Evolutionary conservation across 2,888 invertebrate genomes (phyloP).

Genomic region (Podabrus alpinus): DNA sequence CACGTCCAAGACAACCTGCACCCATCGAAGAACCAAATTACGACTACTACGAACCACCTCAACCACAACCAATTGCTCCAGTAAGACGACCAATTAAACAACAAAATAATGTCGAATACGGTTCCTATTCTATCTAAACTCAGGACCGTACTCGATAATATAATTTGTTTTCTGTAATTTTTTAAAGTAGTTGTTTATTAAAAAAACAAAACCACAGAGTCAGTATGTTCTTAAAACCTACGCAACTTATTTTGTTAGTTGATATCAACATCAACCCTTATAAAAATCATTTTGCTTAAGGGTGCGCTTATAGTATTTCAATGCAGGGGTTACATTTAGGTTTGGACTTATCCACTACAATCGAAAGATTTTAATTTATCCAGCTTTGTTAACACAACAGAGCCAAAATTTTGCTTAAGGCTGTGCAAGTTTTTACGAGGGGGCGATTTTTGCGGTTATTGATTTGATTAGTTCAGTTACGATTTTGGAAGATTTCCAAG

Average conservation of each 20-base stretch:
- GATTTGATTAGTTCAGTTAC: too few relatives aligned
- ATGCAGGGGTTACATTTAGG: conserved; percentile 2
- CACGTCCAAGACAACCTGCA: conserved; percentile 8
- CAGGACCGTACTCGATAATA: background rate
- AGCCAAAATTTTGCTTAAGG: background rate
- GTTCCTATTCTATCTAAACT: background rate
- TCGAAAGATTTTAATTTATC: conserved; percentile 13
- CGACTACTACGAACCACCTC: conserved; percentile 6
- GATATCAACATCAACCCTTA: conserved; percentile 8
- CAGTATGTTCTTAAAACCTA: background rate
- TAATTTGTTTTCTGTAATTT: background rate
- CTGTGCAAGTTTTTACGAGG: conserved; percentile 39
- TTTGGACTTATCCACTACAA: conserved; percentile 14
- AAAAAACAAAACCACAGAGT: background rate
- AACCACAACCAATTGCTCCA: conserved; percentile 25
- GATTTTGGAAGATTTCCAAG: background rate
- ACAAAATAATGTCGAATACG: conserved; percentile 13
- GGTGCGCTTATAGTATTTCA: conserved; percentile 9
- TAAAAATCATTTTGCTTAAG: conserved; percentile 10
- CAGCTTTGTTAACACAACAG: conserved; percentile 5
- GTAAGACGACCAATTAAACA: background rate
- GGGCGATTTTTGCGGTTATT: background rate
- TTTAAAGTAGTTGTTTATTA: background rate
- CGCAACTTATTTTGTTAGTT: conserved; percentile 7
- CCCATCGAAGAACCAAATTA: background rate